Evolutionary conservation across 2,888 invertebrate species (phyloP).

Genomic region (Diadegma fenestrale): DNA sequence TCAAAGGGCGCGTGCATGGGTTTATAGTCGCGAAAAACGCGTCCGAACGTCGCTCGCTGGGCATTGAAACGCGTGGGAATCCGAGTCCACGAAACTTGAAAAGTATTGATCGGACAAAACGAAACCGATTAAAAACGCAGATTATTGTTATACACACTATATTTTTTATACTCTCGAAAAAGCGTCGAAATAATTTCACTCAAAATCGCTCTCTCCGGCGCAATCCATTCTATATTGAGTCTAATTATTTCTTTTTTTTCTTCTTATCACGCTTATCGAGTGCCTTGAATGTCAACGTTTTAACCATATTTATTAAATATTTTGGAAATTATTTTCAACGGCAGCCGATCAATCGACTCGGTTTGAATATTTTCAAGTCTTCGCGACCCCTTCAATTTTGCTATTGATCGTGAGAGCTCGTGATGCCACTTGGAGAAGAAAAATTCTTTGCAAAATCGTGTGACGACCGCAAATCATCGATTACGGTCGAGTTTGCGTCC

Average conservation of each 20-base stretch:
- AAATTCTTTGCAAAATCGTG: no score
- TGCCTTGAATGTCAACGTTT: slow-evolving; percentile 70
- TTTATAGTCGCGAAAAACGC: slow-evolving; percentile 25
- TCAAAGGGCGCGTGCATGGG: slow-evolving; percentile 9
- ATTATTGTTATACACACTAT: slow-evolving; percentile 67
- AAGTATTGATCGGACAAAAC: slow-evolving; percentile 39
- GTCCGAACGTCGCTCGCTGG: not conserved
- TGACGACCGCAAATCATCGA: not conserved
- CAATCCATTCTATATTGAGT: slow-evolving; percentile 11
- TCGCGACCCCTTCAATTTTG: not conserved
- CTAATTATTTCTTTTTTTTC: slow-evolving; percentile 45
- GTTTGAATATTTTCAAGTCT: not conserved
- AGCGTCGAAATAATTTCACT: slow-evolving; percentile 69
- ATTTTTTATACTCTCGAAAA: slow-evolving; percentile 77
- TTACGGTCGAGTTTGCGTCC: not conserved
- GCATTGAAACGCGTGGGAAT: not conserved
- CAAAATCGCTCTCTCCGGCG: slow-evolving; percentile 17
- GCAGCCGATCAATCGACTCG: not conserved
- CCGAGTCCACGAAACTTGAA: not conserved
- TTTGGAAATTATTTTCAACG: slow-evolving; percentile 55
- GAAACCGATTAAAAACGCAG: not conserved
- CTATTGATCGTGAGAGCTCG: no score
- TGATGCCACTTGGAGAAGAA: no score
- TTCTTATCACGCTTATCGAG: slow-evolving; percentile 72
- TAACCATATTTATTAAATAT: slow-evolving; percentile 45